Conservation (phyloP, 2,113 vertebrate species). For the Dicaeum eximium region DNA sequence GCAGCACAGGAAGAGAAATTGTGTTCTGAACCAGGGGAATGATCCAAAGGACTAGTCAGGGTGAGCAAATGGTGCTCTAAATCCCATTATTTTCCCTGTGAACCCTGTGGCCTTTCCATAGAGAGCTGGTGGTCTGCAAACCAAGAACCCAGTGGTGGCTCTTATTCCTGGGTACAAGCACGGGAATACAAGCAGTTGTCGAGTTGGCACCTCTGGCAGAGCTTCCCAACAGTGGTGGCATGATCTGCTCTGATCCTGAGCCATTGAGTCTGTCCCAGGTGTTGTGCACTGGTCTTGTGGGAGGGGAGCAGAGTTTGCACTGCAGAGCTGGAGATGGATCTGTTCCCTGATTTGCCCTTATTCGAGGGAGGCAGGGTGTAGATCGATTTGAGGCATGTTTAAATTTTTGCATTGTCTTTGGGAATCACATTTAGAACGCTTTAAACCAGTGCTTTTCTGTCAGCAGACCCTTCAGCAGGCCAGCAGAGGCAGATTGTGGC, state of each 20-base stretch:
- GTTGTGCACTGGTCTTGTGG: background rate
- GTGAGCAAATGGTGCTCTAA: background rate
- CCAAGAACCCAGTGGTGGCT: background rate
- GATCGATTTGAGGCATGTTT: background rate
- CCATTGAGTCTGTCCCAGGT: accelerated
- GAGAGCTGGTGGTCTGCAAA: background rate
- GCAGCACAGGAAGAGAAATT: background rate
- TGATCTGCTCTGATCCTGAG: background rate
- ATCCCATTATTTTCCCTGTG: background rate
- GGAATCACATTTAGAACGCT: background rate
- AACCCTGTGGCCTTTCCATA: background rate
- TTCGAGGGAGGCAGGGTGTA: accelerated
- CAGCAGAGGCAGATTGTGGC: background rate
- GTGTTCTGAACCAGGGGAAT: background rate
- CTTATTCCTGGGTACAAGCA: background rate
- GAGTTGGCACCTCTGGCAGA: background rate
- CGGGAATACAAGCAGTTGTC: background rate
- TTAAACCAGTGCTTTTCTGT: background rate
- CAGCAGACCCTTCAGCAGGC: background rate
- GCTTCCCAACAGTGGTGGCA: background rate
- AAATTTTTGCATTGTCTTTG: background rate
- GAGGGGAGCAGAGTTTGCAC: background rate
- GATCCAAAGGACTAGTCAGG: background rate
- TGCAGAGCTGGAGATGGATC: background rate
- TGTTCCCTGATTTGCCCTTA: background rate